Conservation (phyloP, 2,113 vertebrate species). For the Ochotona curzoniae region DNA sequence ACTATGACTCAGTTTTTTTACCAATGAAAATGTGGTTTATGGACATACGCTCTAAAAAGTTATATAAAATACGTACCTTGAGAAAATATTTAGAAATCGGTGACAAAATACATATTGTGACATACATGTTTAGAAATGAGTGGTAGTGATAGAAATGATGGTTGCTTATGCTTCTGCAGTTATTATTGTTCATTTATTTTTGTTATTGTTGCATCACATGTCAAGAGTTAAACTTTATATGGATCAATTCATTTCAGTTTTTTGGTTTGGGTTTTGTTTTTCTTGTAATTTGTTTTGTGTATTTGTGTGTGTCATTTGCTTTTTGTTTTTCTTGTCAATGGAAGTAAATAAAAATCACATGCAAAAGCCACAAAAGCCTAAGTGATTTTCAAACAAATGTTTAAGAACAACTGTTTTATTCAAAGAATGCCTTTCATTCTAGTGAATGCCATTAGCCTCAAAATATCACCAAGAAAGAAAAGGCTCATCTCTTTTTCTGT, state of each 20-base stretch:
- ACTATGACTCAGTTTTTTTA: background rate
- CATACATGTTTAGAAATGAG: background rate
- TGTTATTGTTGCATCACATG: background rate
- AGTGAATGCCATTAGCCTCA: constrained; percentile 30
- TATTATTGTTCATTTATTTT: background rate
- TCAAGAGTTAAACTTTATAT: constrained; percentile 20
- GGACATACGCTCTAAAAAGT: background rate
- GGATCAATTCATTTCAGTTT: background rate
- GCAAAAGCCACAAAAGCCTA: constrained; percentile 11
- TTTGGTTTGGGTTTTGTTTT: background rate
- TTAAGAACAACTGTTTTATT: constrained; percentile 10
- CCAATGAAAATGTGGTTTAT: background rate
- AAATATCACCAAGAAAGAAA: constrained; percentile 41
- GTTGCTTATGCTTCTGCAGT: background rate
- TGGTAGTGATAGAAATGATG: background rate
- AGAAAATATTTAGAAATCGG: background rate
- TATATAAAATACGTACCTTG: background rate
- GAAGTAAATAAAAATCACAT: constrained; percentile 55
- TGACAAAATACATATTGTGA: no score
- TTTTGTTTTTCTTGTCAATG: constrained; percentile 36
- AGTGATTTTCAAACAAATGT: background rate
- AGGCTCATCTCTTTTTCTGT: constrained; percentile 51
- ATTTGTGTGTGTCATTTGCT: background rate
- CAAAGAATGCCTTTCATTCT: constrained; percentile 33
- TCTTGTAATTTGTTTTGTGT: no score